These are phyloP conservation scores for Bucorvus abyssinicus DNA, from an alignment of 2,797 vertebrate species.

Conservation along the genomic window DNA sequence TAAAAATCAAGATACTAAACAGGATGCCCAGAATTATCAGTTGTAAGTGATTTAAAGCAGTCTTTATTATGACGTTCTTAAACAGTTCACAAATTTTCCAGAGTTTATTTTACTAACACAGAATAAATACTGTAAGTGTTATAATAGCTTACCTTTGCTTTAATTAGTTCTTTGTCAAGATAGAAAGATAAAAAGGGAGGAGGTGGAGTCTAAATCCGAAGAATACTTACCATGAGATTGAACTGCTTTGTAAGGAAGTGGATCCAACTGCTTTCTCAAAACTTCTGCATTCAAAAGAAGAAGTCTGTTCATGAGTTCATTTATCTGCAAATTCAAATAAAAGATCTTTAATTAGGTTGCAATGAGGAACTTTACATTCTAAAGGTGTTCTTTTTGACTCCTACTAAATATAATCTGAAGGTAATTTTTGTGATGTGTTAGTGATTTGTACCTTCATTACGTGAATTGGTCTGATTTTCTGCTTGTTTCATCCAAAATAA, in stretches of 20 bases:
- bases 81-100: not conserved
- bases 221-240: constrained; percentile 85
- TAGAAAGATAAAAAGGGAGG: not conserved
- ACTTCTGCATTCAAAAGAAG: constrained; percentile 85
- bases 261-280: constrained; percentile 85
- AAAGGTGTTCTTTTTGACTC: not conserved
- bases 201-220: not conserved
- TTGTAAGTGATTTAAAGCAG: not conserved
- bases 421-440: not conserved
- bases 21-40: not conserved
- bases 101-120: not conserved
- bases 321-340: constrained; percentile 76
- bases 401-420: not conserved
- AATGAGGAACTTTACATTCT: not conserved
- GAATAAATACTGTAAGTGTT: not conserved
- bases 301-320: constrained; percentile 86
- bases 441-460: not conserved
- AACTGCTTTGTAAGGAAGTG: constrained; percentile 83
- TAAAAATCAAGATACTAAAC: not conserved
- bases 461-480: not conserved
- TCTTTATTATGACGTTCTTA: not conserved
- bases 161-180: not conserved
- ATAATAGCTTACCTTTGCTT: not conserved
- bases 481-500: not conserved
- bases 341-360: not conserved